Evolutionary conservation across 2,797 vertebrate species (phyloP), one percentile per base, ranked within the genome.

Genomic region (Pipistrellus pygmaeus): DNA sequence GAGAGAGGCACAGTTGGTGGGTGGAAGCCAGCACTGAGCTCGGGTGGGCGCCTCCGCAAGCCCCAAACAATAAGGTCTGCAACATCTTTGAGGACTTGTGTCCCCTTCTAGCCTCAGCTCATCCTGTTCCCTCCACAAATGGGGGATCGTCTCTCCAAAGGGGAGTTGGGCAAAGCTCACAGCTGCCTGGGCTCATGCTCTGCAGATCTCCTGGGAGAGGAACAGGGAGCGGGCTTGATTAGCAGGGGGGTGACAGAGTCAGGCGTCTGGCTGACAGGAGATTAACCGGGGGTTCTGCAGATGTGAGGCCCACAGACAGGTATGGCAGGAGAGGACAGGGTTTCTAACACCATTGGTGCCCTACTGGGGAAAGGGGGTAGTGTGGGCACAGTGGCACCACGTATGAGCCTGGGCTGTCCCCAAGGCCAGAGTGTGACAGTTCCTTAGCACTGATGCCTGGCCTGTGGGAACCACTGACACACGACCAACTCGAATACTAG

Each of bases 231-330:
- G 3, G 60, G 2, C 21, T 83, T 97, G 93, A 18, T 20, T 8
- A 51, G 51, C 94, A 95, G 0, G 1, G 0, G 1, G 95, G 95
- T 95, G 97, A 97, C 78, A 85, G 90, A 57, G 85, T 94, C 96
- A 69, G 71, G 89, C 8, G 0, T 2, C 15, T 51, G 48, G 15
- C 25, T 97, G 98, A 98, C 98, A 97, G 97, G 62, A 92, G 83
- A 91, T 90, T 66, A 94, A 95, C 93, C 51, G n/a, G 38, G 38
- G 25, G 2, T 11, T 86, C 48, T 41, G 44, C 23, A 9, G 88
- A 85, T 93, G 11, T 83, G 8, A 81, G 12, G 0, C 83, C 94
- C 68, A 97, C 88, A 77, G 97, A 96, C 97, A 96, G 96, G 89
- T 30, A 86, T 96, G 97, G 98, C 97, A 95, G 96, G 83, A 78